Conservation (phyloP, 2,113 vertebrate genomes). For the Uropsilus gracilis region DNA sequence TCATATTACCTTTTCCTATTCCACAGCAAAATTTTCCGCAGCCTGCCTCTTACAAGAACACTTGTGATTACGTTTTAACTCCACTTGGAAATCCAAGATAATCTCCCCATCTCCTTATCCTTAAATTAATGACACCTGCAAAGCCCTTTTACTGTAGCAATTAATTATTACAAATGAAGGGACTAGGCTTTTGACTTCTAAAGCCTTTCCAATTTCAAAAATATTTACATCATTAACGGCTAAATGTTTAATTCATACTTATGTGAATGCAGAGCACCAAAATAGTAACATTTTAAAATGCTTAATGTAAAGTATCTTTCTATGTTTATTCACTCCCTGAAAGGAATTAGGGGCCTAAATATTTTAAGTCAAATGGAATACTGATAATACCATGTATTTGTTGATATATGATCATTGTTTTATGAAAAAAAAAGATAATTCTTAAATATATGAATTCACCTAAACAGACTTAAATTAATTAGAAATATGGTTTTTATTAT, state of each 20-base stretch:
- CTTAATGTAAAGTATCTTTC: slow-evolving; percentile 52
- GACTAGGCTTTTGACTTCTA: not conserved
- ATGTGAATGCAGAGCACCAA: not conserved
- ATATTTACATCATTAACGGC: not conserved
- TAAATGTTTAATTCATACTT: not conserved
- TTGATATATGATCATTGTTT: not conserved
- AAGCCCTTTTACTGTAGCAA: not conserved
- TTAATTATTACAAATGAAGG: not conserved
- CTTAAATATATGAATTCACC: not conserved
- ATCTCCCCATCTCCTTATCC: too few relatives aligned
- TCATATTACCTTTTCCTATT: not conserved
- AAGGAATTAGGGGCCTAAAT: not conserved
- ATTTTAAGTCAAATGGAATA: not conserved
- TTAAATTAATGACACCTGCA: not conserved
- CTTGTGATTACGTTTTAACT: not conserved
- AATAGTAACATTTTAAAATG: not conserved
- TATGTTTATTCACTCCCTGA: not conserved
- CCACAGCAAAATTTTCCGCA: not conserved
- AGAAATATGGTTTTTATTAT: slow-evolving; percentile 39
- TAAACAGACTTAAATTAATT: not conserved
- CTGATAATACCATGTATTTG: not conserved
- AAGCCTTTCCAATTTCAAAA: not conserved
- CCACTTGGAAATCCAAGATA: not conserved
- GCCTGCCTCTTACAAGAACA: not conserved
- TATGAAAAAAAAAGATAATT: not conserved